A percentile compares a stretch with the other conserved stretches of the same genome.
phyloP scores from a whole-genome alignment of 2,888 invertebrate genomes.

The Mimas tiliae region DNA sequence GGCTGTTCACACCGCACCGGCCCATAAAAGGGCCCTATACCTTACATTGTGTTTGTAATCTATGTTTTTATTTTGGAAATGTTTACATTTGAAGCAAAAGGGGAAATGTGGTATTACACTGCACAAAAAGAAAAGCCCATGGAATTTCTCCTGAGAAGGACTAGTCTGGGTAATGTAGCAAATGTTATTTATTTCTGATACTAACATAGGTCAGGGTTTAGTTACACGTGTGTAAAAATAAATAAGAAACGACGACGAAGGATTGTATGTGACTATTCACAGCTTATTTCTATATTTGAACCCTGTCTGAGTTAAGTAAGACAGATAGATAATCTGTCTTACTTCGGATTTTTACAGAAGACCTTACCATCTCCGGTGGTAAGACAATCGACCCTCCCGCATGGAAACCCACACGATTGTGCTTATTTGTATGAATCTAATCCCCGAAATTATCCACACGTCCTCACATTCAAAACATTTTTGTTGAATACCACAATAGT shows the following conservation, averaged over 20 bases:
- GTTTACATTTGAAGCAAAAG: constrained; percentile 21
- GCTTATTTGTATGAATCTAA: neutral
- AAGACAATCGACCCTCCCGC: no score
- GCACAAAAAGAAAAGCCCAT: constrained; percentile 31
- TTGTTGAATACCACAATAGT: neutral
- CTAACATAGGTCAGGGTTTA: no score
- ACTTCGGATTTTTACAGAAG: no score
- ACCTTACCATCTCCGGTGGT: no score
- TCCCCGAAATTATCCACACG: neutral
- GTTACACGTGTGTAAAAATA: neutral
- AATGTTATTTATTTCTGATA: neutral
- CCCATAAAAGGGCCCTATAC: constrained; percentile 67
- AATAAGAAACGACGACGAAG: no score
- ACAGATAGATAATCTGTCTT: no score
- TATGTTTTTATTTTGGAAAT: constrained; percentile 22
- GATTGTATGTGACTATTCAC: no score
- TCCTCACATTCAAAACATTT: neutral
- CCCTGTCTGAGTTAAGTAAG: no score
- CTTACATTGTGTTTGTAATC: constrained; percentile 26
- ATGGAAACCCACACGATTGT: neutral
- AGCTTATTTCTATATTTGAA: no score
- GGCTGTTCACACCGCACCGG: constrained; percentile 69
- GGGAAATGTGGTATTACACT: constrained; percentile 26
- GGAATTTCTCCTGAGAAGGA: neutral
- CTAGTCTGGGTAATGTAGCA: neutral